Evolutionary conservation across 2,797 vertebrate genomes (phyloP).

Genomic region (Pseudochaenichthys georgianus): DNA sequence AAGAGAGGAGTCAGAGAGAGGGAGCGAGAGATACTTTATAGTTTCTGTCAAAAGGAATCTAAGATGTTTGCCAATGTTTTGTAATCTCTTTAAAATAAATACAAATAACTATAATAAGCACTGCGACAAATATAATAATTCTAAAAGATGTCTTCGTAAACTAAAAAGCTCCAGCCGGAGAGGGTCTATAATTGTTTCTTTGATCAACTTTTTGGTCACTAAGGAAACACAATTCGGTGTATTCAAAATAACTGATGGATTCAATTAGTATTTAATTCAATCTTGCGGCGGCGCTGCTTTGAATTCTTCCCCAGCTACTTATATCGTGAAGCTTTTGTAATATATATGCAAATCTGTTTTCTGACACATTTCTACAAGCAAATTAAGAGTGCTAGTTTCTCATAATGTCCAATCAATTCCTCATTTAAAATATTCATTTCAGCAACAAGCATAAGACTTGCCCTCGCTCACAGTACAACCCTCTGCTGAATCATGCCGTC

Average conservation of each 20-base stretch:
- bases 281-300: slow-evolving; percentile 53
- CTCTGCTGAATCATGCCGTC: slow-evolving; percentile 35
- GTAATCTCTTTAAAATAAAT: slow-evolving; percentile 13
- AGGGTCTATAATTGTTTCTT: slow-evolving; percentile 5
- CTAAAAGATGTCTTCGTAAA: background rate
- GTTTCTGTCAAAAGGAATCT: slow-evolving; percentile 36
- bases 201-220: slow-evolving; percentile 43
- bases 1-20: slow-evolving; percentile 24
- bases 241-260: slow-evolving; percentile 56
- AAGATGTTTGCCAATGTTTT: slow-evolving; percentile 19
- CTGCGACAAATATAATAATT: background rate
- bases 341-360: slow-evolving; percentile 77
- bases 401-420: slow-evolving; percentile 69
- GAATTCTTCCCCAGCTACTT: slow-evolving; percentile 60
- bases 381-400: slow-evolving; percentile 69
- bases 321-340: slow-evolving; percentile 64
- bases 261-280: slow-evolving; percentile 65
- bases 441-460: slow-evolving; percentile 24
- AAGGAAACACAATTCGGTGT: slow-evolving; percentile 41
- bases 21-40: background rate
- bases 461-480: slow-evolving; percentile 10
- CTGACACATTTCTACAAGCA: slow-evolving; percentile 67
- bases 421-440: slow-evolving; percentile 64
- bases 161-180: background rate
- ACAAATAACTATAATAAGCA: slow-evolving; percentile 9